phyloP scores from a whole-genome alignment of 1,140 invertebrate species.

The Teleogryllus occipitalis region DNA sequence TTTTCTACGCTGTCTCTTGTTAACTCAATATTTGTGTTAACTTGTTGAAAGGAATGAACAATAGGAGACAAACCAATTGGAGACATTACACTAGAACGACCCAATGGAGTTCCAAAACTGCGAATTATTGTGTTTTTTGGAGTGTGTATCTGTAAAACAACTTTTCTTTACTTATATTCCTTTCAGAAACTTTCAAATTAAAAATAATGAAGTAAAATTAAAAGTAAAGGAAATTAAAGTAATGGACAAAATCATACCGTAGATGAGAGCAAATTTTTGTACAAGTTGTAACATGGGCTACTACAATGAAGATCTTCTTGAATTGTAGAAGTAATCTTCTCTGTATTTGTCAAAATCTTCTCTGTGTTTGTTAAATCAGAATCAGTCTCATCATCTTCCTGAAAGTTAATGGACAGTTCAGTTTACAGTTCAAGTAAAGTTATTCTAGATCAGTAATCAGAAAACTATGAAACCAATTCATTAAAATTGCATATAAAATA shows the following conservation, averaged over 20 bases:
- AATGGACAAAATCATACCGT: not conserved
- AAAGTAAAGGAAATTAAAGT: not conserved
- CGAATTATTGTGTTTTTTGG: not conserved
- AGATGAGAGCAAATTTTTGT: not conserved
- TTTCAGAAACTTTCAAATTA: not conserved
- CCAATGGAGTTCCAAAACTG: not conserved
- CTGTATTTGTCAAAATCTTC: too few species aligned
- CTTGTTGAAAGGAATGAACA: not conserved
- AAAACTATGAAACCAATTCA: too few species aligned
- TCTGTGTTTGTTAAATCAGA: too few species aligned
- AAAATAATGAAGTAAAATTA: not conserved
- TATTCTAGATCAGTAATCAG: too few species aligned
- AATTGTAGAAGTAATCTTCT: too few species aligned
- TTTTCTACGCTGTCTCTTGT: not conserved
- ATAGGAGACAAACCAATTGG: not conserved
- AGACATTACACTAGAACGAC: not conserved
- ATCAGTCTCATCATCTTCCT: too few species aligned
- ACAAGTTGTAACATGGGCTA: not conserved
- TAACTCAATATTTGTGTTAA: not conserved
- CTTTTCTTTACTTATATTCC: too few species aligned
- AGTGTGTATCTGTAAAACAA: not conserved
- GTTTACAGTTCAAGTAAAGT: too few species aligned
- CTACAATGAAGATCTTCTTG: not conserved
- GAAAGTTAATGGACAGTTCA: too few species aligned
- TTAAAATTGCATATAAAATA: too few species aligned